These are phyloP conservation scores for Ypsolopha sequella DNA, from an alignment of 2,888 invertebrate genomes.

Conservation along the genomic window DNA sequence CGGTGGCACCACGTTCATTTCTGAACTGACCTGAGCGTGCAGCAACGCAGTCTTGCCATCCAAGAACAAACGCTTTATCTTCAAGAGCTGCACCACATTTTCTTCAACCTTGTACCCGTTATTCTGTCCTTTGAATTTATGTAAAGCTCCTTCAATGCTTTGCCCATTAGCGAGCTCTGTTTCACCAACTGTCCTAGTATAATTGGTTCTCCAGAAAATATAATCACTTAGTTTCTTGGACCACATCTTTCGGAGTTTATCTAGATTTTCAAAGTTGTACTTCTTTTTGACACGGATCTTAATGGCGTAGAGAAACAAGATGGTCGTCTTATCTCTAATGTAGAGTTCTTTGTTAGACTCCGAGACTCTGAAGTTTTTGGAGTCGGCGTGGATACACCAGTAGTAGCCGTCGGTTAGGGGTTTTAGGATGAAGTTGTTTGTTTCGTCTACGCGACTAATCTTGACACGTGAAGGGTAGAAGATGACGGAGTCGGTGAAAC, in stretches of 20 bases:
- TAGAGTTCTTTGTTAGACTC: constrained; percentile 43
- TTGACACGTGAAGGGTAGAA: constrained; percentile 33
- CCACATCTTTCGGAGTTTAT: constrained; percentile 24
- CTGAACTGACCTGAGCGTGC: constrained; percentile 34
- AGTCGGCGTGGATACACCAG: constrained; percentile 48
- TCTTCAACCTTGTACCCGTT: constrained; percentile 23
- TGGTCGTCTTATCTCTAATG: constrained; percentile 29
- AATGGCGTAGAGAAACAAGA: constrained; percentile 33
- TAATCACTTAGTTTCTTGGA: constrained; percentile 38
- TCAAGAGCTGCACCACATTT: constrained; percentile 14
- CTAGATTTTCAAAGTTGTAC: constrained; percentile 16
- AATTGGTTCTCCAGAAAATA: constrained; percentile 38
- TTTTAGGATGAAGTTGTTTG: constrained; percentile 26
- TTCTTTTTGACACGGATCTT: constrained; percentile 25
- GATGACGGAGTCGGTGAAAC: constrained; percentile 46
- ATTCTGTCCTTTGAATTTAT: constrained; percentile 19
- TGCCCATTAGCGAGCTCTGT: constrained; percentile 12
- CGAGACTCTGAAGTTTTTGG: constrained; percentile 26
- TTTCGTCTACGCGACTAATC: constrained; percentile 18
- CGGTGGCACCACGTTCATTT: constrained; percentile 29
- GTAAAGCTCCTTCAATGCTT: constrained; percentile 19
- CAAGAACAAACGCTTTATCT: constrained; percentile 38
- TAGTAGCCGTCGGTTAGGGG: constrained; percentile 48
- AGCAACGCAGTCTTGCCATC: constrained; percentile 34
- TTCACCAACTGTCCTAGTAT: constrained; percentile 23